phyloP scores from a whole-genome alignment of 1,140 invertebrate genomes.

The Eriocheir sinensis region DNA sequence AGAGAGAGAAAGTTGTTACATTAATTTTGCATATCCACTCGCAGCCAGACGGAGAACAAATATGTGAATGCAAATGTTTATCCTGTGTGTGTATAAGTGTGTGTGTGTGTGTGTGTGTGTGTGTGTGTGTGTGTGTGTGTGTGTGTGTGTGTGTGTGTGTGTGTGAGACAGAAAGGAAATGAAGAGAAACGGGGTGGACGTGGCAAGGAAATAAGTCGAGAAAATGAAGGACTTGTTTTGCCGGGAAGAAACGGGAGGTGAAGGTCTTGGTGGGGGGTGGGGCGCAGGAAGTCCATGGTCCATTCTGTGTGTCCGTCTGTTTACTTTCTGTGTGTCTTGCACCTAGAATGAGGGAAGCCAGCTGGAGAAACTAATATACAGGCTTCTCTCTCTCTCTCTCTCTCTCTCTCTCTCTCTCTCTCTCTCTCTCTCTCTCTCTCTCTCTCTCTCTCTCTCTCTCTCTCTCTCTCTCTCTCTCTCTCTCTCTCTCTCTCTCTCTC shows the following conservation, averaged over 20 bases:
- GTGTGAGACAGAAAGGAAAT: background rate
- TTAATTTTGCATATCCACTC: background rate
- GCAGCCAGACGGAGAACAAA: background rate
- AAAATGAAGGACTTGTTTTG: background rate
- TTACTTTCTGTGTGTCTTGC: too few relatives aligned
- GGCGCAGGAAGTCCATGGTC: too few relatives aligned
- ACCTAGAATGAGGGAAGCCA: background rate
- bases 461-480: conserved; percentile 20
- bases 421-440: background rate
- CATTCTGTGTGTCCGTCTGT: too few relatives aligned
- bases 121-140: too few relatives aligned
- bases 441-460: conserved; percentile 1
- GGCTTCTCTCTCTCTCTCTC: background rate
- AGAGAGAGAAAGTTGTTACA: background rate
- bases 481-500: too few relatives aligned
- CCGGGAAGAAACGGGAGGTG: too few relatives aligned
- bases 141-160: too few relatives aligned
- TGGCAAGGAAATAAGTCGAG: background rate
- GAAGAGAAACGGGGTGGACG: background rate
- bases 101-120: too few relatives aligned
- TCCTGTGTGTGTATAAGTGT: too few relatives aligned
- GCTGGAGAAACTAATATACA: background rate
- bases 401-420: background rate
- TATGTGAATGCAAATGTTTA: background rate
- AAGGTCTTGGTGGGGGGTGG: too few relatives aligned